Evolutionary conservation across 2,113 vertebrate genomes (phyloP).

Genomic region (Hepsetus odoe): DNA sequence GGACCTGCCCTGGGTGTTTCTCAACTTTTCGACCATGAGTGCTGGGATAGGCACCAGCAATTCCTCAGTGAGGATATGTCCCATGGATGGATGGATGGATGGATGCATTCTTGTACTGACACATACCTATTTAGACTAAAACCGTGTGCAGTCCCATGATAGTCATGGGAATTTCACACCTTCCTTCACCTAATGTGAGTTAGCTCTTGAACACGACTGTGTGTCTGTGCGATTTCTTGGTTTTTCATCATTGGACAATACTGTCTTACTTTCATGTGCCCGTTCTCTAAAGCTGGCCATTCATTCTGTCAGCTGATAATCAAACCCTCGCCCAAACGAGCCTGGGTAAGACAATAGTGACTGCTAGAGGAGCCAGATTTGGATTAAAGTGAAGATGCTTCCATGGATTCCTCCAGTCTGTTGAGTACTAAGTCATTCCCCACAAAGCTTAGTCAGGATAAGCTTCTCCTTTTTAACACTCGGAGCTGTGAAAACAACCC

Average conservation of each 20-base stretch:
- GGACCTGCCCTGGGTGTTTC: too few species aligned
- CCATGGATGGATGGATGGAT: too few species aligned
- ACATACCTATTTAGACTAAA: neutral
- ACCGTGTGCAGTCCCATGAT: neutral
- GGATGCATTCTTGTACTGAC: neutral
- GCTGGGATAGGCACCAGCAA: too few species aligned
- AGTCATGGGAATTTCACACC: neutral
- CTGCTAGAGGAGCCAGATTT: neutral
- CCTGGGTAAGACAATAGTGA: neutral
- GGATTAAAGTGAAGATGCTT: neutral
- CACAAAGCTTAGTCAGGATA: neutral
- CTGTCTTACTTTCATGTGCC: neutral
- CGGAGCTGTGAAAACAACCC: neutral
- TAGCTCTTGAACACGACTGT: neutral
- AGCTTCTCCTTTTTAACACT: neutral
- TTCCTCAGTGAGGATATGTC: too few species aligned
- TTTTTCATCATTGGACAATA: neutral
- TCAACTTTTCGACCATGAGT: too few species aligned
- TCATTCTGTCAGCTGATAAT: constrained; percentile 13
- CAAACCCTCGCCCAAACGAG: neutral
- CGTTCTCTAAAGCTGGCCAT: neutral
- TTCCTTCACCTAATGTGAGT: neutral
- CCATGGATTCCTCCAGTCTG: neutral
- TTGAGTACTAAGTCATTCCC: neutral
- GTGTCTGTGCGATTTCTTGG: neutral